Base-by-base conservation (phyloP, 2,888 invertebrate species). In the Odontomyia ornata region DNA sequence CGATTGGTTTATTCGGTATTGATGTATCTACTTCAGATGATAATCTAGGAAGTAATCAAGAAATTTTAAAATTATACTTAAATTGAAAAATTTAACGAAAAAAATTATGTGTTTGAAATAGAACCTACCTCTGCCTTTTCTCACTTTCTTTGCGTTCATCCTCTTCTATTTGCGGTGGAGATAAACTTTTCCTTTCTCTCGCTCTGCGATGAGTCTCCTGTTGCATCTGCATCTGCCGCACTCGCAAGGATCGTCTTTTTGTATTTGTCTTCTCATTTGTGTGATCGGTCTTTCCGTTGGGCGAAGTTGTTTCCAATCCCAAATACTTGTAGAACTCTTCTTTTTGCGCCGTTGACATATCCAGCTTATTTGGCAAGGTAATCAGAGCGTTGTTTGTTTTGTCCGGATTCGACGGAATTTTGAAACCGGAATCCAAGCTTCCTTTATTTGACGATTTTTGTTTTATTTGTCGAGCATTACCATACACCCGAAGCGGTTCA, bases 321-420 rank as follows among this genome's bases (percentile, higher is more conserved):
- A 86, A 80, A 77, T 86, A 86, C 78, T 84, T 86, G 79, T 85
- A 86, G 77, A 86, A 86, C 77, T 86, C 86, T 56, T 86, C 85
- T 76, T 86, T 86, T 77, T 84, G 82, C 79, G 27, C 56, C 4
- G 67, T 28, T 18, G 57, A 30, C 23, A 60, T 60, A 9, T 69
- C 69, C 30, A 64, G 62, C 28, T 60, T 75, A 43, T 76, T 79
- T 0, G 46, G 13, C 4, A 46, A 23, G 28, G 47, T 30, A 60
- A 67, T 52, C 1, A 46, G 13, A 18, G 64, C 15, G 11, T 67
- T 69, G 5, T 60, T 60, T 18, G 21, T 11, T 27, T 27, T 43
- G n/a, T 46, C 36, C 7, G 77, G 77, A 47, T 73, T 75, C 27
- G 25, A 62, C 2, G 78, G 77, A 28, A 77, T 64, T 27, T 76